A percentile compares a stretch with the other conserved stretches of the same genome.
Conservation (phyloP, 23 tunicate species). For the Ciona savignyi region DNA sequence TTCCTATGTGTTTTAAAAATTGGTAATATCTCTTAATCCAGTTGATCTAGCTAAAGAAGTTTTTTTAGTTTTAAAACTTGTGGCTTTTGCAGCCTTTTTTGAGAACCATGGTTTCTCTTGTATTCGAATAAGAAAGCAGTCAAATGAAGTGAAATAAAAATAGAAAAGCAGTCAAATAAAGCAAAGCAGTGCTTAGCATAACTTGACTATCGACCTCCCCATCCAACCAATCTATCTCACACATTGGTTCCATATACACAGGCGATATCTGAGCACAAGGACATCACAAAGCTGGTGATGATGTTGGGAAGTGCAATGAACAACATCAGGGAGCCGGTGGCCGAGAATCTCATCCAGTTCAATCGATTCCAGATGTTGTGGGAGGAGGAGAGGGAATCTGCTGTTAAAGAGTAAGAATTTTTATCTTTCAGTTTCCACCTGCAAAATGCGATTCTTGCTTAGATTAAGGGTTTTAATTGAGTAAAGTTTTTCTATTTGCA, state of each 20-base stretch:
- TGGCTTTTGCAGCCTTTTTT: too few relatives aligned
- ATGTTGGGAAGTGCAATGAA: conserved; percentile 95
- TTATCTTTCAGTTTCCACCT: not conserved
- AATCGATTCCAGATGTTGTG: conserved; percentile 72
- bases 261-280: conserved; percentile 96
- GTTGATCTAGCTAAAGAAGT: too few relatives aligned
- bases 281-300: conserved; percentile 90
- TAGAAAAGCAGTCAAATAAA: too few relatives aligned
- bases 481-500: not conserved
- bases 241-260: too few relatives aligned
- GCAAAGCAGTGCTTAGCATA: too few relatives aligned
- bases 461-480: not conserved
- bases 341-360: conserved; percentile 43
- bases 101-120: too few relatives aligned
- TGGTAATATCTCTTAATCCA: too few relatives aligned
- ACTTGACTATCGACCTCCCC: too few relatives aligned
- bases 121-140: too few relatives aligned
- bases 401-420: conserved; percentile 70
- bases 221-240: too few relatives aligned
- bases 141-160: too few relatives aligned
- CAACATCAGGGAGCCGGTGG: conserved; percentile 78
- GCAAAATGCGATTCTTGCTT: not conserved
- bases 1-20: not conserved
- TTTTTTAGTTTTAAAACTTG: too few relatives aligned
- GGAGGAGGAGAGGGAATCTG: conserved; percentile 78